Base-by-base conservation (phyloP, 2,797 vertebrate genomes). In the Rallus crepitans region DNA sequence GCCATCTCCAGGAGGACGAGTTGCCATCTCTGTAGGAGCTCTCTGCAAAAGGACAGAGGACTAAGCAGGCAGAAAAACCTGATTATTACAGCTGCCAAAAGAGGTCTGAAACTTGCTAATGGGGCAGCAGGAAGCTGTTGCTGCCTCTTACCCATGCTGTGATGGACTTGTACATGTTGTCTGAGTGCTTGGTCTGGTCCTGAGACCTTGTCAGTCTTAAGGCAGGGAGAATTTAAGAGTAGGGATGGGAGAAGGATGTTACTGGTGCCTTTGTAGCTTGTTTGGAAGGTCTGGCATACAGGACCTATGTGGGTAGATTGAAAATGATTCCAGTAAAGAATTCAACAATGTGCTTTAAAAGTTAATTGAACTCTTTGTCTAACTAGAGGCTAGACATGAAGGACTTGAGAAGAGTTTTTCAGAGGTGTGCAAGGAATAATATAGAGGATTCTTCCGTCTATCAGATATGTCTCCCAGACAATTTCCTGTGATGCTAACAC, bases 381-480 rank as follows among this genome's bases (percentile, higher is more conserved):
- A 55, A 76, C 11, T 20, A 37, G 73, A 69, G 37, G 48, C 47
- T 48, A 40, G 39, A 56, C 20, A 4, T 73, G 31, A 45, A 82
- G 57, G 37, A 12, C 18, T 94, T 77, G 39, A 30, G 83, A 52
- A 50, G 27, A 45, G 33, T 47, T 94, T 94, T 85, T 82, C 52
- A 75, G 37, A 66, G 55, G n/a, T 52, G 19, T 63, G n/a, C 40
- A 79, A 79, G 25, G 27, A 84, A 15, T 40, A 53, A 57, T 6
- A 57, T 6, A 76, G 25, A 80, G 9, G 25, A 60, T 59, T 89
- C 33, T 89, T 87, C 9, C 0, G 18, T 78, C 35, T 57, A 2
- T 68, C 55, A 66, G 55, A 15, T 73, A 37, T 0, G 0, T 55
- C 28, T 65, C 6, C 12, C 6, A 24, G 72, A 27, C 24, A 50